Evolutionary conservation across 1,140 invertebrate genomes (phyloP), one percentile per base, ranked within the genome.

Genomic region (Tenebrio molitor): DNA sequence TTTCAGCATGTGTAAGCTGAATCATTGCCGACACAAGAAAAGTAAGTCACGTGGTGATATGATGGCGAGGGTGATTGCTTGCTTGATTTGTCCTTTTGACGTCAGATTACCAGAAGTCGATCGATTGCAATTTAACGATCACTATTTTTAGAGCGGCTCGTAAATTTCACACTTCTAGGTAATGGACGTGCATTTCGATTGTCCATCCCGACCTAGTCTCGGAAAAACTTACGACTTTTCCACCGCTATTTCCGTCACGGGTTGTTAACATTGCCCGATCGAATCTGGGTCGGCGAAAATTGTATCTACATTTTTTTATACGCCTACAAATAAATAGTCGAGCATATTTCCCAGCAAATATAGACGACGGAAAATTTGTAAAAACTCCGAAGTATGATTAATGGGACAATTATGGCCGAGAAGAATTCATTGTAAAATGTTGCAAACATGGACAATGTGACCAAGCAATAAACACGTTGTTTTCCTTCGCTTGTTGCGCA

Each of bases 1-100:
- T 1, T 78, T 83, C 79, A 83, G 82, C 70, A 83, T 83, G 82
- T 83, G 82, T 77, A 83, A 82, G 71, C 76, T 82, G 71, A 80
- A 83, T 71, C 80, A 81, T 75, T 80, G 81, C 76, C 77, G 77
- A 76, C 80, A 81, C 50, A 82, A 83, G 74, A 83, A 82, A 78
- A 81, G 82, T 83, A 79, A 83, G 82, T 80, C 68, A n/a, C n/a
- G n/a, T 50, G 23, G 7, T 25, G 29, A 33, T 5, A 33, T 4
- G 12, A 15, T 1, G n/a, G 23, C 50, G n/a, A 8, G 25, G 25
- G 25, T n/a, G n/a, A n/a, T n/a, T n/a, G 25, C 25, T 3, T 8
- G 25, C 3, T 29, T 8, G 25, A 29, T 29, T 29, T 8, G 25
- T n/a, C 25, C 25, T 29, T 29, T 29, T 58, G 50, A 58, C 50